A percentile compares a stretch with the other conserved stretches of the same genome.
These are phyloP conservation scores for Sarcophilus harrisii DNA, from an alignment of 2,797 vertebrate species.

Conservation along the genomic window DNA sequence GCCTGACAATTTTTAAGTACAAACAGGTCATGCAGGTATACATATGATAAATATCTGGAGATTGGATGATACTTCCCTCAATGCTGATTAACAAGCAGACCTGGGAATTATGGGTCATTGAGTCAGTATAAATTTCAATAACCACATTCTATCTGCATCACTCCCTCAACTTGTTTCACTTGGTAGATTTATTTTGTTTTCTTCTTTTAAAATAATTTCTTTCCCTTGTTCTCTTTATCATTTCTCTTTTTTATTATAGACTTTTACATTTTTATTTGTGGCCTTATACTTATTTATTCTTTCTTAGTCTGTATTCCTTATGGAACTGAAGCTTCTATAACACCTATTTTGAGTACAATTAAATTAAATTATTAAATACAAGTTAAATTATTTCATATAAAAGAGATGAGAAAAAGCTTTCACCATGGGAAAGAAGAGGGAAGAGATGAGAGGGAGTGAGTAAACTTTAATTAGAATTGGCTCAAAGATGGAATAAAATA, in stretches of 20 bases:
- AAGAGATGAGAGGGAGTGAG: no score
- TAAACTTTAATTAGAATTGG: no score
- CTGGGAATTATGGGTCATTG: background rate
- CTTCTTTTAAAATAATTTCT: background rate
- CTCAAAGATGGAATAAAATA: no score
- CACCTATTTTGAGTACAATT: background rate
- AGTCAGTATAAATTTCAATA: background rate
- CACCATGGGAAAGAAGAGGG: no score
- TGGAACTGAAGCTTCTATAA: background rate
- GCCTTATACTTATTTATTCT: background rate
- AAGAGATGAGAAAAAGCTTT: no score
- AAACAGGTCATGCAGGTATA: background rate
- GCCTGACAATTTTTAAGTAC: background rate
- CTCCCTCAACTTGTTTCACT: background rate
- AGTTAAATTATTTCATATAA: no score
- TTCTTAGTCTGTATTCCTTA: background rate
- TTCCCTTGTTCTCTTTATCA: background rate
- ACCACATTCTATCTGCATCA: background rate
- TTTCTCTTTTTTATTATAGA: background rate
- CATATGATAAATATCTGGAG: background rate
- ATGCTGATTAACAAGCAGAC: background rate
- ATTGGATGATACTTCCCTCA: background rate
- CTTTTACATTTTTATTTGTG: background rate
- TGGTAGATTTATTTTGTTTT: background rate
- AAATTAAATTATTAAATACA: no score